Conservation (phyloP, 2,797 vertebrate genomes). For the Gymnoscopelus microlampas region DNA sequence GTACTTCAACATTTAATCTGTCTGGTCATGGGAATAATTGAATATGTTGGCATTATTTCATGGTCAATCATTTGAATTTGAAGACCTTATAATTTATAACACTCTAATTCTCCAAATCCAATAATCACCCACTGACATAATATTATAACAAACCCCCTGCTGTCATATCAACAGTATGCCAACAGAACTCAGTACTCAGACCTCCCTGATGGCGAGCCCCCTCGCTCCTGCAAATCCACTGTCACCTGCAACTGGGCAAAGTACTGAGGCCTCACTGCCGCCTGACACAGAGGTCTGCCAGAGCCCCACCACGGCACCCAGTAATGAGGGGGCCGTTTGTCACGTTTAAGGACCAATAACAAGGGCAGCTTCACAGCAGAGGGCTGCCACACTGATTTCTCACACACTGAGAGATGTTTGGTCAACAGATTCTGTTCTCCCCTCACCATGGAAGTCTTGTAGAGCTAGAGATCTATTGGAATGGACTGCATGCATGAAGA, state of each 20-base stretch:
- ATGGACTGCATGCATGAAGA: background rate
- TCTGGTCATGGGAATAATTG: background rate
- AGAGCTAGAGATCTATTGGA: constrained; percentile 34
- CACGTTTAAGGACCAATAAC: constrained; percentile 45
- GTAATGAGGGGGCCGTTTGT: constrained; percentile 56
- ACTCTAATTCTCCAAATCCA: constrained; percentile 2
- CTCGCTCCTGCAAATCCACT: background rate
- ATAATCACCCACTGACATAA: constrained; percentile 29
- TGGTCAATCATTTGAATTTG: background rate
- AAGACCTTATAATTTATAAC: constrained; percentile 14
- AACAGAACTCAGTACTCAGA: constrained; percentile 19
- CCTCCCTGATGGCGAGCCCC: background rate
- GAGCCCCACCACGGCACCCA: constrained; percentile 24
- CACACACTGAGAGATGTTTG: constrained; percentile 14
- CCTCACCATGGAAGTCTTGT: constrained; percentile 32
- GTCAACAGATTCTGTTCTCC: constrained; percentile 46
- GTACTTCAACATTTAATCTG: background rate
- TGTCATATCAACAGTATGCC: too few species aligned
- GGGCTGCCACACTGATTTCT: constrained; percentile 26
- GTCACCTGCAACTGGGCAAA: constrained; percentile 36
- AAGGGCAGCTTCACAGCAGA: constrained; percentile 27
- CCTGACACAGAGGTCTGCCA: constrained; percentile 9
- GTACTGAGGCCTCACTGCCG: constrained; percentile 28
- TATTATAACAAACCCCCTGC: background rate
- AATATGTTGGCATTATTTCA: background rate